These are phyloP conservation scores for Hylaea fasciaria DNA, from an alignment of 2,888 invertebrate genomes.

Conservation along the genomic window DNA sequence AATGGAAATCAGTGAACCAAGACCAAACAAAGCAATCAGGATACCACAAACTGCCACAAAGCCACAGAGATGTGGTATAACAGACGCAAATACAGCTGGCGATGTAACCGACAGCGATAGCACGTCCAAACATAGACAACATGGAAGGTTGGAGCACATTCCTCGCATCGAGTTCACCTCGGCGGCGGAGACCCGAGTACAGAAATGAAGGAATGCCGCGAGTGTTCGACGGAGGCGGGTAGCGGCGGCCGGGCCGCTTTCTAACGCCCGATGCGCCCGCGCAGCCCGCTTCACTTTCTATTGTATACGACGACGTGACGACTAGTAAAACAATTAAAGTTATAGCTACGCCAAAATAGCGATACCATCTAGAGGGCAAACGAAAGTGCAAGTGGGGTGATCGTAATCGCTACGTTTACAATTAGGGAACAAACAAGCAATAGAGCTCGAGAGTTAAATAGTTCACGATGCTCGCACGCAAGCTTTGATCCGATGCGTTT, in stretches of 20 bases:
- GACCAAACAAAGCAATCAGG: too few species aligned
- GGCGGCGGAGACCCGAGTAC: constrained; percentile 34
- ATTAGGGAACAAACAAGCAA: constrained; percentile 36
- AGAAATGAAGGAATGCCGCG: constrained; percentile 72
- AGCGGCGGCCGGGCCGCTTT: constrained; percentile 70
- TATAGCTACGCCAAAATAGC: constrained; percentile 34
- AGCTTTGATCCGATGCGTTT: constrained; percentile 10
- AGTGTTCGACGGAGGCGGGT: constrained; percentile 60
- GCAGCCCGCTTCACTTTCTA: constrained; percentile 81
- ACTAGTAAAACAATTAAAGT: constrained; percentile 46
- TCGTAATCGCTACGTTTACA: constrained; percentile 33
- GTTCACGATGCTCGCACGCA: constrained; percentile 21
- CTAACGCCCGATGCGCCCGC: constrained; percentile 78
- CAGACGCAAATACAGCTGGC: constrained; percentile 2
- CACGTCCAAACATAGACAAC: constrained; percentile 13
- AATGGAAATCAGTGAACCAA: too few species aligned
- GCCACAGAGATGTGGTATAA: background rate
- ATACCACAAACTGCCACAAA: background rate
- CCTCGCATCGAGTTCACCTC: constrained; percentile 40
- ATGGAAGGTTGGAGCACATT: constrained; percentile 35
- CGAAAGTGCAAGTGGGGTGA: constrained; percentile 37
- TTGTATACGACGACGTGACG: constrained; percentile 66
- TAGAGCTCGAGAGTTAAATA: constrained; percentile 9
- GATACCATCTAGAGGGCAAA: constrained; percentile 29
- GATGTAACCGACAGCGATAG: constrained; percentile 4